Conservation (phyloP, 2,888 invertebrate species). For the Meteorus colon region DNA sequence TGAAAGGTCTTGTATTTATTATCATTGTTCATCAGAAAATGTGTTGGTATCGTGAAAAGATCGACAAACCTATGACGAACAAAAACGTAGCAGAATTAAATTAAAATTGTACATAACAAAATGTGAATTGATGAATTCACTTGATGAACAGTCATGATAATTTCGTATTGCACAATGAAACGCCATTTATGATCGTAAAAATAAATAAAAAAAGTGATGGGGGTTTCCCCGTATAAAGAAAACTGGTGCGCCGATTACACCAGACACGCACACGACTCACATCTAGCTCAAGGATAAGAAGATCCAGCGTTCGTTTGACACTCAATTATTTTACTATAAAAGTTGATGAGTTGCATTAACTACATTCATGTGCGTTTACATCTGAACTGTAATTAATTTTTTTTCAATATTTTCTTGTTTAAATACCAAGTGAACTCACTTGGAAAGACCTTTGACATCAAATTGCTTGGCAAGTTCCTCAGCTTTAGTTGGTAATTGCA, state of each 20-base stretch:
- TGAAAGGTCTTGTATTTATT: constrained; percentile 80
- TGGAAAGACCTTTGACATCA: constrained; percentile 79
- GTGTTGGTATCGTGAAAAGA: constrained; percentile 81
- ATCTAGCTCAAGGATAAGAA: constrained; percentile 61
- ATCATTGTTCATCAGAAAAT: constrained; percentile 80
- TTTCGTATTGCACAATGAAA: too few species aligned
- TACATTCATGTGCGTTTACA: not conserved
- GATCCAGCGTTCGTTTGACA: constrained; percentile 28
- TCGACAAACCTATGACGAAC: constrained; percentile 75
- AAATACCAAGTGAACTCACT: constrained; percentile 69
- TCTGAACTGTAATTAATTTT: constrained; percentile 27
- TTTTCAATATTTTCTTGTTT: constrained; percentile 22
- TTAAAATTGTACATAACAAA: not conserved
- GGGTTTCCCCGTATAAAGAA: constrained; percentile 21
- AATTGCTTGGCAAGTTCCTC: constrained; percentile 82
- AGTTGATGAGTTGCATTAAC: constrained; percentile 6
- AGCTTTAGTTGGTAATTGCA: constrained; percentile 79
- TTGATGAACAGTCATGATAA: too few species aligned
- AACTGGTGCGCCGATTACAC: constrained; percentile 57
- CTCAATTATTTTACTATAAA: constrained; percentile 7
- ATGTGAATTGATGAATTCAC: too few species aligned
- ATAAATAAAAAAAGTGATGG: constrained; percentile 11
- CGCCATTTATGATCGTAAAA: not conserved
- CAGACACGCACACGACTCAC: constrained; percentile 38
- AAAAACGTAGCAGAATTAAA: constrained; percentile 4